Base-by-base conservation (phyloP, 2,888 invertebrate genomes). In the Dasypolia templi region DNA sequence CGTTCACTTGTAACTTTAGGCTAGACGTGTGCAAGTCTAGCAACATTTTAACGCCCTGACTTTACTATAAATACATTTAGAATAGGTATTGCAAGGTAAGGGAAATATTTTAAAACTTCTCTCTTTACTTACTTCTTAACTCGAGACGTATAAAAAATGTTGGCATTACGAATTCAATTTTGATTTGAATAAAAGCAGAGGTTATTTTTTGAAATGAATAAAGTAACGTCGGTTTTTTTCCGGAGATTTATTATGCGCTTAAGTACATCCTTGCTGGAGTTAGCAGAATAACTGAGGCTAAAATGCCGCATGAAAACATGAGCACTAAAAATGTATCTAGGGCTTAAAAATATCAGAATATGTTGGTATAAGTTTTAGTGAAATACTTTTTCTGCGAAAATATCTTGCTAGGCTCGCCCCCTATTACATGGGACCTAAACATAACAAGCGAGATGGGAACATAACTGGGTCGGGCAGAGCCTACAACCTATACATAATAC, bases 141-240 rank as follows among this genome's bases (percentile, higher is more conserved):
- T 75, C 66, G 35, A 46, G 51, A 32, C 79, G 83, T 70, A 83
- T 85, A 78, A 83, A n/a, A 82, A 85, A 85, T 83, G 79, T 85
- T 83, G 79, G 79, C 83, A 79, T 83, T 83, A 83, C 79, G 72
- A 85, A 83, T 82, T 79, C 79, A 83, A 83, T 85, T 83, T 83
- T 76, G 72, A 79, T 78, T 83, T 83, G 68, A 85, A 82, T 82
- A 72, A 72, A 59, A 74, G 55, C 69, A 68, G 65, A 77, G 63
- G 74, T 66, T 78, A 66, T 78, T 82, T 73, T 49, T 71, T 69
- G 69, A 72, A 44, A 65, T 55, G 78, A 82, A 72, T 77, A 66
- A 82, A 82, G 81, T 81, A 46, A 58, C 46, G 64, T 65, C 42
- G 77, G 61, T 65, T 71, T 61, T 71, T 61, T 81, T 35, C 61